Conservation (phyloP, 2,113 vertebrate species). For the Rana temporaria region DNA sequence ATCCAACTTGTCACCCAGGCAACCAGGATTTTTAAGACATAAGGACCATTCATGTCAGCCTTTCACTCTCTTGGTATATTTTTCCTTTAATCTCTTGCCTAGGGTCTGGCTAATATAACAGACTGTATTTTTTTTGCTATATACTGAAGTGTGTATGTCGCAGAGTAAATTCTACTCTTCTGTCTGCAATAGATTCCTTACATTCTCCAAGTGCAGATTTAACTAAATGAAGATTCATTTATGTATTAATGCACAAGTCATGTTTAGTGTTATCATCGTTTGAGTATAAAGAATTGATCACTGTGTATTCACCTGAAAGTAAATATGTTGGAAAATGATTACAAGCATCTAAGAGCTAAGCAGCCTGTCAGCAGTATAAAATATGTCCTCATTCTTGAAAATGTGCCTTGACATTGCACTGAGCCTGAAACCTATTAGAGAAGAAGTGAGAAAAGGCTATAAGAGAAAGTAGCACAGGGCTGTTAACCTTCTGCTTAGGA, state of each 20-base stretch:
- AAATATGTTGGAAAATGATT: constrained; percentile 19
- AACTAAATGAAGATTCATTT: not conserved
- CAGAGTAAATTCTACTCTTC: too few relatives aligned
- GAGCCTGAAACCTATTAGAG: constrained; percentile 53
- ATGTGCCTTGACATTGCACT: constrained; percentile 53
- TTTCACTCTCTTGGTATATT: too few relatives aligned
- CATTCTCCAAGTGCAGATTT: too few relatives aligned
- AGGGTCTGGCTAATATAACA: too few relatives aligned
- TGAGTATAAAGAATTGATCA: constrained; percentile 6
- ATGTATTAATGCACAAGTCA: constrained; percentile 1
- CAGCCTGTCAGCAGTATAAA: constrained; percentile 36
- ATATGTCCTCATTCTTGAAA: constrained; percentile 49
- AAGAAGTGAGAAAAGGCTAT: constrained; percentile 40
- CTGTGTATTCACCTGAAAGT: constrained; percentile 19
- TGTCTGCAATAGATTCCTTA: too few relatives aligned
- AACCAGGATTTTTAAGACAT: too few relatives aligned
- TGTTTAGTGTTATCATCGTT: constrained; percentile 12
- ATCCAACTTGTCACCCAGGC: too few relatives aligned
- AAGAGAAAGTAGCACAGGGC: constrained; percentile 53
- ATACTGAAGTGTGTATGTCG: too few relatives aligned
- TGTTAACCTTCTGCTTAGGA: constrained; percentile 49
- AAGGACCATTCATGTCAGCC: too few relatives aligned
- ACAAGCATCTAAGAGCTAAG: not conserved
- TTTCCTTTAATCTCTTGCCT: too few relatives aligned
- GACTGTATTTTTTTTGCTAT: too few relatives aligned